Evolutionary conservation across 2,888 invertebrate species (phyloP).

Genomic region (Flexamia atlantica): DNA sequence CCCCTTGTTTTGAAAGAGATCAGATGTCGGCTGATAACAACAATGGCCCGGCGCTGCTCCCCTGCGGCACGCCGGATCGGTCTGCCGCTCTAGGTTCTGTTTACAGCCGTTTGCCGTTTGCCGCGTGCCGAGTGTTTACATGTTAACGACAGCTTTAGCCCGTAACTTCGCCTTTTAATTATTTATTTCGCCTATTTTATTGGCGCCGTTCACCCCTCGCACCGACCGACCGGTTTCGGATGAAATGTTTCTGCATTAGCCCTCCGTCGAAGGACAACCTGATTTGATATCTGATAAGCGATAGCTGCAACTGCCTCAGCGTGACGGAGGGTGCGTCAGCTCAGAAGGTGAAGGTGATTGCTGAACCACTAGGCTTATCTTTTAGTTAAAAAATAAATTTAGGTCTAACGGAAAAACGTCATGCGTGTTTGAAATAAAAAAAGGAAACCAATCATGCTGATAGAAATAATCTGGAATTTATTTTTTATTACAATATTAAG

Average conservation of each 20-base stretch:
- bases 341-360: neutral
- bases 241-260: conserved; percentile 51
- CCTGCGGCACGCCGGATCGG: conserved; percentile 23
- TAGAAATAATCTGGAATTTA: too few relatives aligned
- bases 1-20: conserved; percentile 57
- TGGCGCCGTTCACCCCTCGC: conserved; percentile 10
- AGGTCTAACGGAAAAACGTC: too few relatives aligned
- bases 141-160: conserved; percentile 38
- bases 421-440: too few relatives aligned
- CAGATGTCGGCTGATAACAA: conserved; percentile 30
- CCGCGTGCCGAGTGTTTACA: conserved; percentile 39
- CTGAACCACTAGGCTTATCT: too few relatives aligned
- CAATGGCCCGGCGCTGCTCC: neutral
- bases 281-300: conserved; percentile 45
- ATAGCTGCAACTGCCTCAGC: neutral
- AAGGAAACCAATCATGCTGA: too few relatives aligned
- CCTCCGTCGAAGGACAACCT: conserved; percentile 42
- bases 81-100: neutral
- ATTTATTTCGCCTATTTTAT: conserved; percentile 45
- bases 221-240: conserved; percentile 50
- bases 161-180: conserved; percentile 46
- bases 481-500: too few relatives aligned
- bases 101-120: conserved; percentile 1
- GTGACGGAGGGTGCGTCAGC: conserved; percentile 34
- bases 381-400: too few relatives aligned